Evolutionary conservation across 1,140 invertebrate species (phyloP).

Genomic region (Teleogryllus occipitalis): DNA sequence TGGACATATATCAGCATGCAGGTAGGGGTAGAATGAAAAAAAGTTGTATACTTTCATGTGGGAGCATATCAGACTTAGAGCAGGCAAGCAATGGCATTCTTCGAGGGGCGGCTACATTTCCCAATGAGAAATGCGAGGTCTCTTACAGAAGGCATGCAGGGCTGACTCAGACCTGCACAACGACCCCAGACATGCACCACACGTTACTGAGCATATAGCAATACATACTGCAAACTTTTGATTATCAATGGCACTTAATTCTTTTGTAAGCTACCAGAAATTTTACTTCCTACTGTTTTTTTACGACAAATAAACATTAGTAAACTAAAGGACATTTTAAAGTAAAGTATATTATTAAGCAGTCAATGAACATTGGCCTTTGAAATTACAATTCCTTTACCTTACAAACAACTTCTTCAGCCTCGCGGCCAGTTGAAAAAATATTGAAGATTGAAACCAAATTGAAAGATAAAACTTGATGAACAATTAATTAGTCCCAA

Average conservation of each 20-base stretch:
- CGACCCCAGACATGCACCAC: constrained; percentile 29
- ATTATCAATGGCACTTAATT: background rate
- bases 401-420: too few relatives aligned
- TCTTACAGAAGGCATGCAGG: constrained; percentile 44
- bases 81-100: constrained; percentile 17
- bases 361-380: too few relatives aligned
- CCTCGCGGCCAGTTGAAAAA: too few relatives aligned
- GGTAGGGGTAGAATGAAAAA: background rate
- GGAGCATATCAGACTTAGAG: constrained; percentile 17
- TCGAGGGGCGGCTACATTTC: constrained; percentile 21
- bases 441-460: too few relatives aligned
- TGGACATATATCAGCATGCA: background rate
- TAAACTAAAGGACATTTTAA: too few relatives aligned
- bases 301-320: too few relatives aligned
- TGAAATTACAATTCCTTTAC: too few relatives aligned
- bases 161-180: constrained; percentile 41
- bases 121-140: constrained; percentile 33
- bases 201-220: constrained; percentile 24
- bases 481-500: too few relatives aligned
- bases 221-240: constrained; percentile 1
- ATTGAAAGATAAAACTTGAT: too few relatives aligned
- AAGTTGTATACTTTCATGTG: background rate
- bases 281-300: too few relatives aligned
- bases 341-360: too few relatives aligned
- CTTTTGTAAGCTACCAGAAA: too few relatives aligned